These are phyloP conservation scores for Irena cyanogastra DNA, from an alignment of 2,113 vertebrate genomes.

Conservation along the genomic window DNA sequence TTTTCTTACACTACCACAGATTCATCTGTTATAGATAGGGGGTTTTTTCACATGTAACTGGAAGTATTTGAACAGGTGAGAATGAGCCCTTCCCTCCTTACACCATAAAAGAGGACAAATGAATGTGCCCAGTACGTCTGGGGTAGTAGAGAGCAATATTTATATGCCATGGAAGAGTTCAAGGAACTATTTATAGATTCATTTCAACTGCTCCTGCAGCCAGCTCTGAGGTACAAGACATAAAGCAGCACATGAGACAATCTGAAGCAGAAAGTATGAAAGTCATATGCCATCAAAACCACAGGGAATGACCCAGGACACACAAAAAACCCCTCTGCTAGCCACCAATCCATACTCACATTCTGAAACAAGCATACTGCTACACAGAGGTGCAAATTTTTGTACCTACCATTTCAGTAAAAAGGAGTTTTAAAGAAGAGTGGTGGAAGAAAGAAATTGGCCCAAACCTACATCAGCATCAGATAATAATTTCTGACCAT, in stretches of 20 bases:
- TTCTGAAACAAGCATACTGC: not conserved
- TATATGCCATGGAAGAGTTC: not conserved
- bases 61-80: constrained; percentile 54
- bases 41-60: not conserved
- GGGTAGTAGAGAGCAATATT: not conserved
- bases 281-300: not conserved
- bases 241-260: not conserved
- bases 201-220: not conserved
- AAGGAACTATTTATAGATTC: constrained; percentile 15
- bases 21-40: constrained; percentile 42
- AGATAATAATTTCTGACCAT: not conserved
- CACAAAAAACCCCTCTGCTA: not conserved
- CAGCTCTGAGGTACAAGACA: not conserved
- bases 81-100: not conserved
- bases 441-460: not conserved
- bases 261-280: not conserved
- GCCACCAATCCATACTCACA: not conserved
- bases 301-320: not conserved
- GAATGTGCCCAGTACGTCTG: not conserved
- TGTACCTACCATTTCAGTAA: not conserved
- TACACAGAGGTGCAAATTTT: not conserved
- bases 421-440: not conserved
- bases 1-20: constrained; percentile 16
- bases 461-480: not conserved
- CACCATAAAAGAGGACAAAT: not conserved